Evolutionary conservation across 1,140 invertebrate genomes (phyloP), one percentile per base, ranked within the genome.

Genomic region (Temnothorax nylanderi): DNA sequence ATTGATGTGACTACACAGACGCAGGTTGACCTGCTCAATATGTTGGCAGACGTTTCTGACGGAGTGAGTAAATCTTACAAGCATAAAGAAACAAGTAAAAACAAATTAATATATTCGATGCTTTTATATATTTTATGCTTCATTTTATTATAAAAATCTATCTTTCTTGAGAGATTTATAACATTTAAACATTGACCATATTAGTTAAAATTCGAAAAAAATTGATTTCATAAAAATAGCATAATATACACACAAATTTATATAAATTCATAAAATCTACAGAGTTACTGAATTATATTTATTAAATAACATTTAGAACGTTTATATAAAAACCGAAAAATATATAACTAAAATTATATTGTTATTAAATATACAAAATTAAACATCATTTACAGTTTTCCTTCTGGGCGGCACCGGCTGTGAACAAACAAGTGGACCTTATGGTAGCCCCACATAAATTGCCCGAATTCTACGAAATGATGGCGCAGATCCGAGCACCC

Each of bases 51-150:
- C 7, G 3, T 6, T 26, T 8, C 41, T 26, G 65, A 69, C 49
- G 65, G 65, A 69, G 65, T 69, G 13, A 69, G 65, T 67, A 67
- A 11, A 67, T 69, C 4, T 47, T 69, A 26, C 65, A 69, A 26
- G 6, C 1, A 47, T 21, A 21, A 21, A 64, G 1, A 56, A 21
- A 65, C 3, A 37, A 65, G 10, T 41, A 11, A 16, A 62, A 6
- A 6, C 7, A 41, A 64, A 65, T 41, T 21, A 41, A 65, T 65
- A 65, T 18, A 26, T 26, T 26, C 26, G 26, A 26, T 26, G 26
- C 26, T 26, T 26, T 26, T 26, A 26, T 26, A 26, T 26, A 41
- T 5, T 16, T 41, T 41, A 8, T 41, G 32, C 7, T 47, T 47
- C 13, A 47, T 2, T 47, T 13, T 3, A 11, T 47, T 44, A 13